Base-by-base conservation (phyloP, 2,797 vertebrate species). In the Myotis findleyi region DNA sequence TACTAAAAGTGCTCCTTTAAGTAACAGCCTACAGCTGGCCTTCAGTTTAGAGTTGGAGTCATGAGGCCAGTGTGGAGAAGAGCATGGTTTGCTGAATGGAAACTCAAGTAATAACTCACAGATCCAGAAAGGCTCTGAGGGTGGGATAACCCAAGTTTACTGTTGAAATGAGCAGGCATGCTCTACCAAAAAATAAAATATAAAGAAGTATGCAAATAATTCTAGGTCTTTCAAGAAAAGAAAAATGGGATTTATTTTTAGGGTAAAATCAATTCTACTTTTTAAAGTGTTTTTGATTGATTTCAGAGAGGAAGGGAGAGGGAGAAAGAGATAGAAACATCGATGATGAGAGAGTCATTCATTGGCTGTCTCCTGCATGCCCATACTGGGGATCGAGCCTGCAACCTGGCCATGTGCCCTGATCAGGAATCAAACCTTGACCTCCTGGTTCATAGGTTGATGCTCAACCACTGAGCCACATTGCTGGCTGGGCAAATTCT, bases 151-250 rank as follows among this genome's bases (percentile, higher is more conserved):
- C 25, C 36, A 30, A 4, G 11, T 47, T 68, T 66, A 69, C 33
- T 53, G 1, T 11, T 53, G 66, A 91, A 90, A 83, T 84, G 49
- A 90, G 10, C 33, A 80, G 41, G 14, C 13, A 57, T 36, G 75
- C 68, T 71, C 53, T 80, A 80, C 25, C 12, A 49, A 82, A 77
- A 86, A 21, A 57, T 47, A 30, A 92, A 41, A 36, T 59, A 4
- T 76, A 55, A 33, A 72, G 30, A 77, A 62, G n/a, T 33, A 27
- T 77, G 11, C 16, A 84, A 68, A 69, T 18, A 44, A 71, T 82
- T 71, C 64, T 66, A 77, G 13, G 16, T 80, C 57, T 80, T 83
- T 93, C 6, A 64, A 91, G 72, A 85, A 80, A 88, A 88, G 41
- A 41, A 84, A 79, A 59, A 27, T 27, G 27, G 25, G 11, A 72